Conservation (phyloP, 1,140 invertebrate species). For the Venustaconcha ellipsiformis region DNA sequence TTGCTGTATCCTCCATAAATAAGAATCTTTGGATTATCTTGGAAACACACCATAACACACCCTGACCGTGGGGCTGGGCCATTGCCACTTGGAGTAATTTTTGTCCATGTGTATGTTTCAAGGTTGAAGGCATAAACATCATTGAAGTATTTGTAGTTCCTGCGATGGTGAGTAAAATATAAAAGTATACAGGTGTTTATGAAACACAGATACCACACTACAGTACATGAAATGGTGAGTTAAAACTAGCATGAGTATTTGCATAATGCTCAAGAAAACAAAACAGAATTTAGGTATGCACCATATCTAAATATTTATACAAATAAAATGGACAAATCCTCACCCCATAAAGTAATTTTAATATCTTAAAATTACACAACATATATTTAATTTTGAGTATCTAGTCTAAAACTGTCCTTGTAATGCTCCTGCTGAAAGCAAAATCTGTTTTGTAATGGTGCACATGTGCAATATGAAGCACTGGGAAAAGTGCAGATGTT, state of each 20-base stretch:
- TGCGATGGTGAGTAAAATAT: constrained; percentile 40
- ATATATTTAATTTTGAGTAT: too few species aligned
- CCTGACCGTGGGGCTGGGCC: constrained; percentile 72
- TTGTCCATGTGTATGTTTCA: constrained; percentile 84
- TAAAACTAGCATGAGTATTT: not conserved
- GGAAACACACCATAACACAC: constrained; percentile 76
- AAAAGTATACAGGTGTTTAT: not conserved
- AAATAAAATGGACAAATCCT: too few species aligned
- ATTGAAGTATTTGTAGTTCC: constrained; percentile 91
- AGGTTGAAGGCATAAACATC: constrained; percentile 88
- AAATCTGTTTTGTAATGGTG: too few species aligned
- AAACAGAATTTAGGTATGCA: not conserved
- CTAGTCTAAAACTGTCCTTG: too few species aligned
- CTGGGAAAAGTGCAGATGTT: too few species aligned
- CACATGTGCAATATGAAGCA: too few species aligned
- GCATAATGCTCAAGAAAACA: not conserved
- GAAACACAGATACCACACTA: too few species aligned
- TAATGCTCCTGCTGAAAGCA: too few species aligned
- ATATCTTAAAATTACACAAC: too few species aligned
- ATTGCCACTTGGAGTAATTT: constrained; percentile 75
- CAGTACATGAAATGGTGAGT: not conserved
- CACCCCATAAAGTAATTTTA: too few species aligned
- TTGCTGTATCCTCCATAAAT: constrained; percentile 92
- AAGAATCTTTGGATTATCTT: constrained; percentile 76
- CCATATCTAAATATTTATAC: too few species aligned